Base-by-base conservation (phyloP, 1,140 invertebrate species). In the Drosophila neocordata region DNA sequence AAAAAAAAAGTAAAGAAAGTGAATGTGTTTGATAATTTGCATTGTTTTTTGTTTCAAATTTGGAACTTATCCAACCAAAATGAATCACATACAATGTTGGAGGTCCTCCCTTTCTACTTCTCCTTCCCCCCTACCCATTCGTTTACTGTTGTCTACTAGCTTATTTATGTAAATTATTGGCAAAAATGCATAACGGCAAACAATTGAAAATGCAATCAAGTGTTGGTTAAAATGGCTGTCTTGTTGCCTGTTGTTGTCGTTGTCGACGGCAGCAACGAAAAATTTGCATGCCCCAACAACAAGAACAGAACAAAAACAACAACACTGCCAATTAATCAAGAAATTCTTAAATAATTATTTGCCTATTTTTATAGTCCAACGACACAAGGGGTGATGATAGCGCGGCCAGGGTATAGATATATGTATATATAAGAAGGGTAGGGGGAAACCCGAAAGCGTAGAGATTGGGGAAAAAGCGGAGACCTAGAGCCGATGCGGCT, bases 291-390 rank as follows among this genome's bases (percentile, higher is more conserved):
- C 75, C 62, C 58, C 70, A 78, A 66, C 75, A 69, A 59, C 65
- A 62, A 41, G 67, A 65, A 35, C 60, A 62, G 48, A 4, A 44
- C 90, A 35, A 18, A 31, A 65, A 63, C 64, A 62, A 64, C 80
- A 68, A 65, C 68, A 66, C 68, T 52, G 78, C 71, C 70, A 78
- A 87, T 87, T 87, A 71, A 78, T 79, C 83, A 87, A 88, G 83
- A 88, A 83, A 88, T 87, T 75, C 87, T 87, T 87, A 79, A 83
- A 73, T 87, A 87, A 87, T 87, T 87, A 83, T 87, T 85, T 87
- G 82, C 82, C 83, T 83, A 82, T 87, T 87, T 87, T 88, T 87
- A 89, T 83, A 80, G 73, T 65, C 58, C 65, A 62, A 57, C 61
- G 56, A 67, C 38, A 65, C 35, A 69, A 58, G 52, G 18, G 31